A percentile compares a stretch with the other conserved stretches of the same genome.
Conservation (phyloP, 2,888 invertebrate genomes). For the Hydrotaea cyrtoneurina region DNA sequence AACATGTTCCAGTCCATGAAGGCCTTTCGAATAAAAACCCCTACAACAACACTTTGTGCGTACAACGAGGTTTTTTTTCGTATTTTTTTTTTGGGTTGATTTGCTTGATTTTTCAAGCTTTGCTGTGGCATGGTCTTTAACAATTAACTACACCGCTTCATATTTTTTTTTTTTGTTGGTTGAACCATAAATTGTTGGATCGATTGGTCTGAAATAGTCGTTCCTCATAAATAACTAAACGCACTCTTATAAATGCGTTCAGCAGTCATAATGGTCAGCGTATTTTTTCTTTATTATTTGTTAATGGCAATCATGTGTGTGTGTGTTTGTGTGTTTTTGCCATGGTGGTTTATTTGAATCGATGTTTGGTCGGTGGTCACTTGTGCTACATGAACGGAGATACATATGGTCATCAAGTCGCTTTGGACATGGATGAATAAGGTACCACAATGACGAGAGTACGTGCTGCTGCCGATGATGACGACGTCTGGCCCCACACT, state of each 20-base stretch:
- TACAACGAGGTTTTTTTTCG: conserved; percentile 19
- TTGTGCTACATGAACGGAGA: conserved; percentile 20
- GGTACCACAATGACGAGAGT: background rate
- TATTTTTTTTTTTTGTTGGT: background rate
- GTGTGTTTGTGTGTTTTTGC: background rate
- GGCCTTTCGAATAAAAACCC: conserved; percentile 59
- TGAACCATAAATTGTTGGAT: background rate
- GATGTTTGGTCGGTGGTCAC: background rate
- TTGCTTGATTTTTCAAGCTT: conserved; percentile 17
- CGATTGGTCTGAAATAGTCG: background rate
- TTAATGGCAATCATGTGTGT: too few relatives aligned
- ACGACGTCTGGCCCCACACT: background rate
- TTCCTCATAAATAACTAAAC: conserved; percentile 12
- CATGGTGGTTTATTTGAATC: background rate
- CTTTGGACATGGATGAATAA: conserved; percentile 29
- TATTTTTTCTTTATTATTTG: background rate
- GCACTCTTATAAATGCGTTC: conserved; percentile 35
- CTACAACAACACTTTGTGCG: conserved; percentile 10
- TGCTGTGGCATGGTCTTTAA: conserved; percentile 40
- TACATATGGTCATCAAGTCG: conserved; percentile 55
- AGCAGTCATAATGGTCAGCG: background rate
- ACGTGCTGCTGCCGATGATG: conserved; percentile 11
- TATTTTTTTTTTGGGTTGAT: too few relatives aligned
- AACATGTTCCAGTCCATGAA: conserved; percentile 32
- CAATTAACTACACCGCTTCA: conserved; percentile 46